phyloP scores from a whole-genome alignment of 2,797 vertebrate species.

The Halcyon badia region DNA sequence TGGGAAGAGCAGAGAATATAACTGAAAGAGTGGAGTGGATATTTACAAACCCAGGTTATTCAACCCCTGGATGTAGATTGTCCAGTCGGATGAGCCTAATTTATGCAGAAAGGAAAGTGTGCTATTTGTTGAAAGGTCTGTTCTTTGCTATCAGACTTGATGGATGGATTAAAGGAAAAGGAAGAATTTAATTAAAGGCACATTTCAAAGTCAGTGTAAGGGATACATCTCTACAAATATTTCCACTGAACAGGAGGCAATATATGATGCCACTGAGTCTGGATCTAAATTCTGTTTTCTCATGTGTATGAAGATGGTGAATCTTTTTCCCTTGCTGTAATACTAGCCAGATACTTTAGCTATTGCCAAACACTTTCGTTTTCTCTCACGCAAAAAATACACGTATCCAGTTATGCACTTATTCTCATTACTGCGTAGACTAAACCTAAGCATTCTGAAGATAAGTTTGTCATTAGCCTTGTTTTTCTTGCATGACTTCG shows the following conservation, averaged over 20 bases:
- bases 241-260: neutral
- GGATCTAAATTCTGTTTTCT: neutral
- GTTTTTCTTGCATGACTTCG: neutral
- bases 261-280: neutral
- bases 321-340: neutral
- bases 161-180: neutral
- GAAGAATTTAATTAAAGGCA: neutral
- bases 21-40: neutral
- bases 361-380: neutral
- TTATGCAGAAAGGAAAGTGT: neutral
- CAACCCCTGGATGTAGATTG: neutral
- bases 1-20: neutral
- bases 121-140: conserved; percentile 44
- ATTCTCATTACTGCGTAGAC: neutral
- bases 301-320: neutral
- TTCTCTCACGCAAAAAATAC: neutral
- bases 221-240: neutral
- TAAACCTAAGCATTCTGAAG: neutral
- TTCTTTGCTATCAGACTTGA: neutral
- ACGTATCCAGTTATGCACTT: neutral
- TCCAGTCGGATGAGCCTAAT: neutral
- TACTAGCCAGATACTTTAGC: neutral
- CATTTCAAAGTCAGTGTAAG: neutral
- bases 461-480: neutral
- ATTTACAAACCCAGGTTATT: conserved; percentile 20